Evolutionary conservation across 1,140 invertebrate species (phyloP), one percentile per base, ranked within the genome.

Genomic region (Hyles euphorbiae): DNA sequence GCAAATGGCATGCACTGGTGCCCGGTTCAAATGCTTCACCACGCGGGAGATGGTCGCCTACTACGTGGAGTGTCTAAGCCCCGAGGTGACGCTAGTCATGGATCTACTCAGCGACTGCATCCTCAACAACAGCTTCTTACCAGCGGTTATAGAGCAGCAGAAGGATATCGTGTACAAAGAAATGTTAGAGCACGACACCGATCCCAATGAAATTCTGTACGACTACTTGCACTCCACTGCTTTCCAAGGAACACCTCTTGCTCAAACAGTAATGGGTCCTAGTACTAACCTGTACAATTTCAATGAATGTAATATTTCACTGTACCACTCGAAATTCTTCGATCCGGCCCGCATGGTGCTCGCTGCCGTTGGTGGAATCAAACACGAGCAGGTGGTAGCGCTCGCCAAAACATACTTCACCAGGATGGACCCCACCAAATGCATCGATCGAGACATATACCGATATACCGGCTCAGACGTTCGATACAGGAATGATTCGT

Each of bases 341-440:
- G 95, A 95, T 70, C 94, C 95, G 4, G 70, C 68, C 46, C 91
- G 96, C 63, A 96, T 98, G 81, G 96, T 98, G 1, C 84, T 99
- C 34, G 95, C 96, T 58, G 96, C 94, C 55, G 96, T 97, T 64
- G 98, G 98, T 63, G 97, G 96, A 57, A 93, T 98, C 1, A 72
- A 61, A 51, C 83, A 83, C 46, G 70, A 76, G 3, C 58, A 72
- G 40, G 52, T 83, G 10, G 54, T 74, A n/a, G 40, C 64, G 33
- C 64, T 78, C 3, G 76, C 72, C 3, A 65, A 63, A 8, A 53
- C 57, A 0, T 72, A 72, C 54, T 33, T 76, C 34, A 53, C 22
- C 52, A 60, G 59, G 33, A 12, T 72, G n/a, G 67, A 70, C 3
- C 53, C 61, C 10, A 22, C 49, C 0, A 67, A 70, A 53, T 67